Evolutionary conservation across 2,113 vertebrate species (phyloP).

Genomic region (Pollachius pollachius): DNA sequence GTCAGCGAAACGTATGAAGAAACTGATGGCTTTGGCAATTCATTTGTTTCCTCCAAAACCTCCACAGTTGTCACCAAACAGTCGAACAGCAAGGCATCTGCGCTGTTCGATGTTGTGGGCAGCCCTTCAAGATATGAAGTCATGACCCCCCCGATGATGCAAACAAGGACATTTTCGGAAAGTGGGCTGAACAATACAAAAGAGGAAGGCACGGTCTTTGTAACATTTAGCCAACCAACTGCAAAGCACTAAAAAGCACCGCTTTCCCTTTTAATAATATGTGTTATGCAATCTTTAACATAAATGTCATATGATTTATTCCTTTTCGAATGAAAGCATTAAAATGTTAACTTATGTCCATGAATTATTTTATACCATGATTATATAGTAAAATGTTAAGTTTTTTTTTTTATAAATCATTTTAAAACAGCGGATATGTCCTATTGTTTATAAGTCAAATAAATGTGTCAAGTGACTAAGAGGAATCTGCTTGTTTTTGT

Average conservation of each 20-base stretch:
- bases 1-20: conserved; percentile 86
- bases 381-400: conserved; percentile 30
- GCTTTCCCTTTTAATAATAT: conserved; percentile 26
- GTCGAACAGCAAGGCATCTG: conserved; percentile 67
- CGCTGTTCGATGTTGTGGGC: conserved; percentile 65
- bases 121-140: conserved; percentile 68
- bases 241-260: conserved; percentile 46
- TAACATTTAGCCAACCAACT: conserved; percentile 78
- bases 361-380: conserved; percentile 61
- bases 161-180: conserved; percentile 58
- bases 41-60: conserved; percentile 76
- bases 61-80: conserved; percentile 84
- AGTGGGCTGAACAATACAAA: conserved; percentile 59
- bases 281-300: conserved; percentile 45
- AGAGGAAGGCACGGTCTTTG: conserved; percentile 72
- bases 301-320: conserved; percentile 29
- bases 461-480: conserved; percentile 6
- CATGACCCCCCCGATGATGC: conserved; percentile 67
- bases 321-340: conserved; percentile 20
- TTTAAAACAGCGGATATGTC: conserved; percentile 33
- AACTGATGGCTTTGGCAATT: conserved; percentile 82
- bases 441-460: conserved; percentile 51
- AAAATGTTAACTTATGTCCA: conserved; percentile 35
- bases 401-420: conserved; percentile 44
- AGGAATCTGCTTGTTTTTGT: too few species aligned